Base-by-base conservation (phyloP, 2,113 vertebrate genomes). In the Polypterus senegalus region DNA sequence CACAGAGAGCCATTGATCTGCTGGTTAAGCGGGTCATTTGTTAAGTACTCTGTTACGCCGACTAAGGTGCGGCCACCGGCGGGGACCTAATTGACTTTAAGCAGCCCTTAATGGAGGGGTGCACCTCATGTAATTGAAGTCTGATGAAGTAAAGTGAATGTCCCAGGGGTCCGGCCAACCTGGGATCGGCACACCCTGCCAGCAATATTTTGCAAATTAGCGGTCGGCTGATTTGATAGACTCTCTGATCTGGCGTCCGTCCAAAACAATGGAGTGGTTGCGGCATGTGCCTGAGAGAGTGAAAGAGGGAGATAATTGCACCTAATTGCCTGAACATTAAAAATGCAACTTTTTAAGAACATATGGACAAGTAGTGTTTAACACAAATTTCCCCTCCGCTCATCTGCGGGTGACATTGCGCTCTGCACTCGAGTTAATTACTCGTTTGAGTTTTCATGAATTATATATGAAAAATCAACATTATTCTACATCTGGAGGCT, bases 101-200 rank as follows among this genome's bases (percentile, higher is more conserved):
- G 49, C 45, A 10, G 44, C 27, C 48, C 6, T 61, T 61, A 53
- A 61, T 61, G 60, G 51, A 61, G 49, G 54, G 54, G 60, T 11
- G 6, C 45, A 52, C 47, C 44, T 46, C 48, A 61, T 10, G 54
- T 53, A 54, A 61, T 61, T 53, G 46, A 46, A 11, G 46, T 6
- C 5, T 5, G 49, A 61, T 45, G 8, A 52, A 9, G 60, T 53
- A 46, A 61, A 54, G n/a, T 2, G 51, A 61, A 9, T 46, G 46
- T 53, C 51, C 44, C 60, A 44, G 44, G 51, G 44, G 47, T 45
- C 49, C 9, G 27, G 27, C 27, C 27, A 27, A 27, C 27, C 27
- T 27, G 27, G 27, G 27, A 27, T 27, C 27, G 27, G 27, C 27
- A 27, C 27, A 27, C 27, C 27, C 27, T 27, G 27, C 27, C 27